Conservation (phyloP, 2,797 vertebrate genomes). For the Tokudaia muenninki region DNA sequence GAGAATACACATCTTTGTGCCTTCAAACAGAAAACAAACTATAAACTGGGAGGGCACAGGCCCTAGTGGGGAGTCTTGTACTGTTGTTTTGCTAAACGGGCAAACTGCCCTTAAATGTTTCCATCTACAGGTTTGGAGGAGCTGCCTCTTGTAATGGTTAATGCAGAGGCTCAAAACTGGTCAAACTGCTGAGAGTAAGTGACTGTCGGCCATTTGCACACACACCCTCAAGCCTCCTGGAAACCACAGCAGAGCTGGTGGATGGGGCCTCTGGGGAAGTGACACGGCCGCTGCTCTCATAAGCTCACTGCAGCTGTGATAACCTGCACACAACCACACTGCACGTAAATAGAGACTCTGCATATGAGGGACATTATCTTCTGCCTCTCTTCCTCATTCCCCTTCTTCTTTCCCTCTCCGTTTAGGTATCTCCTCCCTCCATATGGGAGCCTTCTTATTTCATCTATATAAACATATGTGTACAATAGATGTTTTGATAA, state of each 20-base stretch:
- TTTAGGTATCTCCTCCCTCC: neutral
- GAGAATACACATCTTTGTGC: neutral
- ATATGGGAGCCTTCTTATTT: neutral
- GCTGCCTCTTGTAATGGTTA: neutral
- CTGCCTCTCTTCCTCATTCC: too few species aligned
- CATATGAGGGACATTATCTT: neutral
- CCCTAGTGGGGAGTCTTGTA: too few species aligned
- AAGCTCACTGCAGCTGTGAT: neutral
- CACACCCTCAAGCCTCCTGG: neutral
- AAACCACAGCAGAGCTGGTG: neutral
- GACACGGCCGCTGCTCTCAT: neutral
- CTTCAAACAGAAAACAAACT: too few species aligned
- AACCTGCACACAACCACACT: neutral
- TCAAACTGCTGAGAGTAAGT: too few species aligned
- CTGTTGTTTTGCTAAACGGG: neutral
- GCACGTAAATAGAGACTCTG: neutral
- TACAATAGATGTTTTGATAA: neutral
- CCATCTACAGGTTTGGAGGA: too few species aligned
- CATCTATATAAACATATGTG: neutral
- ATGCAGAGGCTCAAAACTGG: neutral
- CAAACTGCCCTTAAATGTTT: neutral
- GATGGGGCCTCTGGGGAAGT: neutral
- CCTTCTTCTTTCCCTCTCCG: neutral
- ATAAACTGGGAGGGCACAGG: too few species aligned
- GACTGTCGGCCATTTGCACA: neutral